phyloP scores from a whole-genome alignment of 2,888 invertebrate genomes.

The Imbricaverruca yamaguchii region DNA sequence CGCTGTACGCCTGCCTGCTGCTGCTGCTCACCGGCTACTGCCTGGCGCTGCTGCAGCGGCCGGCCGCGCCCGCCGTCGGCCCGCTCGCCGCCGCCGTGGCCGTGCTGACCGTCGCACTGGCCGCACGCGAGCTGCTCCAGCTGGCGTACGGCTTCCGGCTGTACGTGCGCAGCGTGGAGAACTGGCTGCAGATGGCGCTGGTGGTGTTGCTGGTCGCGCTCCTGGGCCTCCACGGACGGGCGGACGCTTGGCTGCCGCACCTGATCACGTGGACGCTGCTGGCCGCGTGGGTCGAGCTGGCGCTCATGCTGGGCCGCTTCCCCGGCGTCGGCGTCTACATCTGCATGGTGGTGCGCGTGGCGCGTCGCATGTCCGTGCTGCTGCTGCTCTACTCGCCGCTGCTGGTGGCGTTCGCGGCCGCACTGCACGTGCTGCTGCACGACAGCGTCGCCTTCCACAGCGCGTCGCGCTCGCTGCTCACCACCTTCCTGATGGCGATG shows the following conservation, averaged over 20 bases:
- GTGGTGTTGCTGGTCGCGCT: conserved; percentile 44
- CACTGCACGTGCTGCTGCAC: conserved; percentile 52
- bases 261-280: conserved; percentile 49
- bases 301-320: conserved; percentile 50
- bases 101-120: neutral
- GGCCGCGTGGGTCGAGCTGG: conserved; percentile 51
- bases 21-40: conserved; percentile 34
- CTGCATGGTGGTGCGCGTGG: conserved; percentile 54
- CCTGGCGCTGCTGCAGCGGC: neutral
- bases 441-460: conserved; percentile 48
- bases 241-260: conserved; percentile 42
- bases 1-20: conserved; percentile 47
- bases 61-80: neutral
- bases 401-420: conserved; percentile 50
- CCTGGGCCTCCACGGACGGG: conserved; percentile 40
- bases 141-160: conserved; percentile 47
- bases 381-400: conserved; percentile 43
- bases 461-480: conserved; percentile 49
- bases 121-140: conserved; percentile 39
- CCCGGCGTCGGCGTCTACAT: conserved; percentile 53
- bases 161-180: conserved; percentile 50
- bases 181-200: conserved; percentile 51
- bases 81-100: neutral
- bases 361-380: conserved; percentile 50
- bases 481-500: conserved; percentile 54